Evolutionary conservation across 2,888 invertebrate genomes (phyloP), one percentile per base, ranked within the genome.

Genomic region (Ypsolopha scabrella): DNA sequence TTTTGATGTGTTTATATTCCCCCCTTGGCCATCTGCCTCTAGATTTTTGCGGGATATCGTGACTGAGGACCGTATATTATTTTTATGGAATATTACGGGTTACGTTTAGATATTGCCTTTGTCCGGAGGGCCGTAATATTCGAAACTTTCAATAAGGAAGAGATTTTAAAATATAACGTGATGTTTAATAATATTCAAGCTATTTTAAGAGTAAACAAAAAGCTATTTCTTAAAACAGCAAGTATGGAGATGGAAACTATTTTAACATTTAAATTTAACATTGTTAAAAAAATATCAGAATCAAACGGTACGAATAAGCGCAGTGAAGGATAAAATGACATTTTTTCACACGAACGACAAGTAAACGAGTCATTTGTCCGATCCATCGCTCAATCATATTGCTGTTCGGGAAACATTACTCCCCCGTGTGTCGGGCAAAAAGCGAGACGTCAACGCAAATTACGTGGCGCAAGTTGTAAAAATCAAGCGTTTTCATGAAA

Each of bases 1-100:
- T 57, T 61, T 61, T 53, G 51, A 51, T 50, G 48, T 24, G 51
- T 53, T 54, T 51, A 52, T 10, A 45, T 58, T 51, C 52, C 53
- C 48, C 35, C 44, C 48, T 41, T 37, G 41, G 46, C 48, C 45
- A 45, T 52, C 33, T 13, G 14, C 37, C 24, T 24, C 24, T 3
- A 24, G 24, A 24, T 24, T 24, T 43, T 8, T 43, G 11, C 11
- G 3, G 6, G 43, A 43, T 13, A 8, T 43, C 11, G 13, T 8
- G 43, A 43, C 2, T 24, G 39, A 39, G 6, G 43, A 8, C 14
- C 48, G 48, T 38, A 14, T 48, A 48, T 48, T 48, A 33, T 24
- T 49, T 49, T 49, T 48, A 48, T 37, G 48, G 48, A 38, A 48
- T 14, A 38, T 48, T 48, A 46, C 48, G 38, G 38, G 14, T 14